phyloP scores from a whole-genome alignment of 1,140 invertebrate genomes.

The Phymastichus coffea region DNA sequence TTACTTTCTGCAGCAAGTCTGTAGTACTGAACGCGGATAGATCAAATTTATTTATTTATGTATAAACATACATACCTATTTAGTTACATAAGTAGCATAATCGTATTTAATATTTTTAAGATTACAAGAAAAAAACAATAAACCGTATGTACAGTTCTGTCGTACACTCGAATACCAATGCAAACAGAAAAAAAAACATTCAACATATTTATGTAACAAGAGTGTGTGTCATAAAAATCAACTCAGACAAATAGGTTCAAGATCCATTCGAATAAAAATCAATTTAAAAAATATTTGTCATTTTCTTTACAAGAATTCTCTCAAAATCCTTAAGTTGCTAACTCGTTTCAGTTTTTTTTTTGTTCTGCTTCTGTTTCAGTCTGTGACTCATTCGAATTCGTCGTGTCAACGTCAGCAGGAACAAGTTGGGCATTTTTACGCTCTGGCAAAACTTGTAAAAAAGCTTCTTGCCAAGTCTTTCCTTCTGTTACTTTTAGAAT shows the following conservation, averaged over 20 bases:
- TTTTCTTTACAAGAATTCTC: neutral
- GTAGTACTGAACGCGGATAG: conserved; percentile 27
- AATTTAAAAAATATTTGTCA: conserved; percentile 16
- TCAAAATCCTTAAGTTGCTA: conserved; percentile 9
- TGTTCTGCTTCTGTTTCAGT: conserved; percentile 27
- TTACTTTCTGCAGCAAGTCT: conserved; percentile 27
- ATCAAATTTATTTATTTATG: conserved; percentile 44
- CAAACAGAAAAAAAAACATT: conserved; percentile 26
- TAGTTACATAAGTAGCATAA: conserved; percentile 39
- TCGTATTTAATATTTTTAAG: conserved; percentile 44
- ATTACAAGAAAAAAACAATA: conserved; percentile 35
- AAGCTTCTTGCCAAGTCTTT: conserved; percentile 80
- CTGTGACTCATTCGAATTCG: conserved; percentile 28
- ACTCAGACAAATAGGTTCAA: conserved; percentile 13
- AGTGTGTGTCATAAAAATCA: conserved; percentile 2
- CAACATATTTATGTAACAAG: conserved; percentile 21
- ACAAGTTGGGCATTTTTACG: conserved; percentile 69
- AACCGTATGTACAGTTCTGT: conserved; percentile 43
- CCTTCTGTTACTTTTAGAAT: conserved; percentile 76
- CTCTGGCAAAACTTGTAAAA: conserved; percentile 76
- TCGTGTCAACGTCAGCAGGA: too few relatives aligned
- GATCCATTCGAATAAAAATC: conserved; percentile 24
- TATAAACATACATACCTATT: conserved; percentile 36
- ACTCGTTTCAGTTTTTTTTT: conserved; percentile 8
- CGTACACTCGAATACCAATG: conserved; percentile 41